Conservation (phyloP, 2,797 vertebrate genomes). For the Chaenodraco wilsoni region DNA sequence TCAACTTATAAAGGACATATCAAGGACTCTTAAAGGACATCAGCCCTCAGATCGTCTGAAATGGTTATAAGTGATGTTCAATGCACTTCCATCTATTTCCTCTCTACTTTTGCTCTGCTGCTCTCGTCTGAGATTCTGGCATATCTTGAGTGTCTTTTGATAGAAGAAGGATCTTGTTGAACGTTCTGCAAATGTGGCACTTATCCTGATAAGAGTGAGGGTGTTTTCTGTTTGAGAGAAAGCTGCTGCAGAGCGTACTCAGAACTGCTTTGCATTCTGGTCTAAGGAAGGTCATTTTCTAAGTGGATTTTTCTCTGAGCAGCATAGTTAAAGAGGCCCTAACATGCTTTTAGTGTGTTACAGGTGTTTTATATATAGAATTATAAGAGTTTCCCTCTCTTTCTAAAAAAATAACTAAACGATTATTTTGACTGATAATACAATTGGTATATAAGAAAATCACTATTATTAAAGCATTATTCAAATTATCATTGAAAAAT, state of each 20-base stretch:
- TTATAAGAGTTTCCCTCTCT: too few species aligned
- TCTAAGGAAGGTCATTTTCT: not conserved
- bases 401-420: too few species aligned
- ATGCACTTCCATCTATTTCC: conserved; percentile 21
- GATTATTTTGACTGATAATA: too few species aligned
- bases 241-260: not conserved
- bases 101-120: conserved; percentile 9
- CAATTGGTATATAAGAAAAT: too few species aligned
- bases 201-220: conserved; percentile 27
- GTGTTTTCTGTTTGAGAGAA: conserved; percentile 23
- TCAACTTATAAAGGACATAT: not conserved
- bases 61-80: conserved; percentile 2
- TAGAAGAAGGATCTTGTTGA: conserved; percentile 7
- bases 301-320: not conserved
- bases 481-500: too few species aligned
- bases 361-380: too few species aligned
- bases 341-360: too few species aligned
- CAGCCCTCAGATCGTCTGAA: conserved; percentile 11
- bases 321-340: not conserved
- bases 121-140: conserved; percentile 16
- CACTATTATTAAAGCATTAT: too few species aligned
- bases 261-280: conserved; percentile 15
- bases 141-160: conserved; percentile 8
- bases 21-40: conserved; percentile 15
- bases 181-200: conserved; percentile 24